A percentile compares a stretch with the other conserved stretches of the same genome.
Evolutionary conservation across 2,888 invertebrate species (phyloP).

Genomic region (Acleris holmiana): DNA sequence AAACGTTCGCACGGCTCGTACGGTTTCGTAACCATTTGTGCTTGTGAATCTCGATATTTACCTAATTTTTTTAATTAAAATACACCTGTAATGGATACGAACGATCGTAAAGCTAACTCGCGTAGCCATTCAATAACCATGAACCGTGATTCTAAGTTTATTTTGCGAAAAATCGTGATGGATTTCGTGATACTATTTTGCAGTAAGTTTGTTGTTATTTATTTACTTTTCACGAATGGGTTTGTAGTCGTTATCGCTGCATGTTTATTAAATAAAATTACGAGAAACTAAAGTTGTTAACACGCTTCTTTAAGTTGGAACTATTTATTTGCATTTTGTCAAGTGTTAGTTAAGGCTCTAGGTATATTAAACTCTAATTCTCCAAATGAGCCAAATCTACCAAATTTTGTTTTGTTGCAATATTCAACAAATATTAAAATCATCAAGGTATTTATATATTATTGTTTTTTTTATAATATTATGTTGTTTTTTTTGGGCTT

Average conservation of each 20-base stretch:
- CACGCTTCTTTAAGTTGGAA: too few relatives aligned
- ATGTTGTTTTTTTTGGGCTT: too few relatives aligned
- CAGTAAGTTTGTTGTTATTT: constrained; percentile 82
- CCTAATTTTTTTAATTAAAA: constrained; percentile 45
- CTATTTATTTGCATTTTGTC: too few relatives aligned
- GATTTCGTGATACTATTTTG: constrained; percentile 87
- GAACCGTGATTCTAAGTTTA: constrained; percentile 83
- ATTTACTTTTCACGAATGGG: not conserved
- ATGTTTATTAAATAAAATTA: not conserved
- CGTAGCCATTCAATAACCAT: constrained; percentile 72
- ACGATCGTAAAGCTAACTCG: constrained; percentile 69
- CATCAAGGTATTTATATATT: too few relatives aligned
- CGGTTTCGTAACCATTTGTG: constrained; percentile 63
- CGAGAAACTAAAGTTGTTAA: too few relatives aligned
- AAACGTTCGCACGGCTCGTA: constrained; percentile 50
- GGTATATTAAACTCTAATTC: too few relatives aligned
- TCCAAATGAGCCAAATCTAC: too few relatives aligned
- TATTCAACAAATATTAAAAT: too few relatives aligned
- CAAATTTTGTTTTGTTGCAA: too few relatives aligned
- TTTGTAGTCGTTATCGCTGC: not conserved
- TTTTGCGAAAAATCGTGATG: constrained; percentile 86
- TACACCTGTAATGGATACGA: constrained; percentile 69
- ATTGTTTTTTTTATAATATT: too few relatives aligned
- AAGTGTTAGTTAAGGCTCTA: too few relatives aligned
- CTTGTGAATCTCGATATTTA: constrained; percentile 43